These are phyloP conservation scores for Samia ricini DNA, from an alignment of 1,140 invertebrate genomes.

Conservation along the genomic window DNA sequence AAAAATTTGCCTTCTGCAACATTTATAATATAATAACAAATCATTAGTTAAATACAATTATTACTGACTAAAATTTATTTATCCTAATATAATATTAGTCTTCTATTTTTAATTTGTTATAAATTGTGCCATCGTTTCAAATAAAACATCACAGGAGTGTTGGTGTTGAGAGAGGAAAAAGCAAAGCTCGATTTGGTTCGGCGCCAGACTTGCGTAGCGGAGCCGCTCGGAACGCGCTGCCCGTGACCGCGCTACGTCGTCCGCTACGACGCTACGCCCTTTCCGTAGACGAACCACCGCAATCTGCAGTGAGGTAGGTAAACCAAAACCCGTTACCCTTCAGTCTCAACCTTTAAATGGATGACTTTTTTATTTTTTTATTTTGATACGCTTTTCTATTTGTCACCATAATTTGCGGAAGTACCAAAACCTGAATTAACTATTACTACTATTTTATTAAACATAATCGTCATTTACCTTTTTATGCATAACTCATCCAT, in stretches of 20 bases:
- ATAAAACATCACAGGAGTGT: constrained; percentile 33
- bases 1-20: no score
- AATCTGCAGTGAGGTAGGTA: constrained; percentile 68
- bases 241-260: constrained; percentile 75
- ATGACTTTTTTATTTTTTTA: constrained; percentile 15
- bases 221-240: constrained; percentile 73
- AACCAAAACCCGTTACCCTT: constrained; percentile 6
- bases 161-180: constrained; percentile 41
- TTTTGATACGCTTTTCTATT: background rate
- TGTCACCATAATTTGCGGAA: background rate
- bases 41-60: no score
- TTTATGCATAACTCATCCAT: no score
- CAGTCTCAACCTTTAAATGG: constrained; percentile 10
- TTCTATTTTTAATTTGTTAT: background rate
- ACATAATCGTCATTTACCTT: no score
- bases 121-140: background rate
- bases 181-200: constrained; percentile 59
- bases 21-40: no score
- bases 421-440: no score
- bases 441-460: no score
- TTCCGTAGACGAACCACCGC: constrained; percentile 82
- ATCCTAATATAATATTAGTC: background rate
- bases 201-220: constrained; percentile 75
- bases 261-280: constrained; percentile 82
- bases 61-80: background rate